Evolutionary conservation across 1,140 invertebrate species (phyloP), one percentile per base, ranked within the genome.

Genomic region (Phymastichus coffea): DNA sequence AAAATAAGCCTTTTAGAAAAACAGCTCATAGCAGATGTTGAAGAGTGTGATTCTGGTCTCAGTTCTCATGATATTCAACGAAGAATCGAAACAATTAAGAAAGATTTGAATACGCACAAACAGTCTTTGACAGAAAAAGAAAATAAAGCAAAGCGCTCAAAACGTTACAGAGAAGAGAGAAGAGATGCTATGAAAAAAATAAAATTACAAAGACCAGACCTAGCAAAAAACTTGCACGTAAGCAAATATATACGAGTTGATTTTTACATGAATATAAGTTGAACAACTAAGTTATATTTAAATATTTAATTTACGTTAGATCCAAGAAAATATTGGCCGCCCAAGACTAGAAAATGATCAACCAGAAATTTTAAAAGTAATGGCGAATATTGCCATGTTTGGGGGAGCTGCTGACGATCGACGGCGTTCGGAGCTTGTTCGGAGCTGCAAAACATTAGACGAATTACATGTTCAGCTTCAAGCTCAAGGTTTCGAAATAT

Each of bases 361-460:
- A 44, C 51, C 56, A 4, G 57, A 58, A 17, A 20, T 64, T n/a
- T 30, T 63, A 1, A 44, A 63, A 52, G 23, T 58, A 35, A 66
- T 69, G 19, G 40, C 47, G 9, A 33, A 68, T 15, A 64, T 70
- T 25, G 68, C 63, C 4, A 61, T 48, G 8, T 55, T 54, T 38
- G 65, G 65, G 37, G 44, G 57, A n/a, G 46, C 56, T 49, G 63
- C 63, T 3, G 37, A 70, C 52, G 56, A 63, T 35, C 52, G 62
- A 28, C 53, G 69, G 33, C 57, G 61, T 22, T 54, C 48, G 7
- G 64, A 66, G 38, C 58, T 52, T n/a, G 49, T 65, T 28, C 35
- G 63, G 37, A 63, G 49, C 15, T 61, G 59, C 26, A 57, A 52
- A 47, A 69, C 60, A 30, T 51, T 70, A 4, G 14, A 28, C 33